Percentiles rank a stretch among this genome's conserved stretches.
phyloP scores from a whole-genome alignment of 2,797 vertebrate species.

The Prunella strophiata region DNA sequence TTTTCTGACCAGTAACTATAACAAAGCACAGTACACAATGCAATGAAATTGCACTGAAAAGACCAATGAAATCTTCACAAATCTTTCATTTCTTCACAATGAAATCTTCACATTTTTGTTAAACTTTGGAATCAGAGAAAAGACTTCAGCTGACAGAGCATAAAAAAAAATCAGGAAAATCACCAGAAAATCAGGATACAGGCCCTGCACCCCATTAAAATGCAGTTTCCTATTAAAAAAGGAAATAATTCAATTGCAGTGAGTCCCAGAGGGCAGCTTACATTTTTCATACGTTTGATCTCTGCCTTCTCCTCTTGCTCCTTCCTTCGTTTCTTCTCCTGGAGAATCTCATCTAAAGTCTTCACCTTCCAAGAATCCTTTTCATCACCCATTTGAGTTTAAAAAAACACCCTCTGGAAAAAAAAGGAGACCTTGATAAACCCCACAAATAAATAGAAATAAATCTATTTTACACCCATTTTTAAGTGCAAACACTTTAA shows the following conservation, averaged over 20 bases:
- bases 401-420: conserved; percentile 50
- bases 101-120: not conserved
- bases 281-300: conserved; percentile 90
- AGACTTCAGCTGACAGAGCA: not conserved
- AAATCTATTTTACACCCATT: accelerated
- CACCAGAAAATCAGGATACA: not conserved
- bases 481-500: accelerated
- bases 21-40: not conserved
- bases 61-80: not conserved
- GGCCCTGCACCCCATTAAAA: not conserved
- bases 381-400: conserved; percentile 98
- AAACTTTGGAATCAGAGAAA: not conserved
- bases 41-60: not conserved
- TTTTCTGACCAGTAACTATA: not conserved
- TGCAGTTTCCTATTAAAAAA: not conserved
- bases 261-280: conserved; percentile 71
- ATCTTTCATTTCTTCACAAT: too few relatives aligned
- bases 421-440: accelerated
- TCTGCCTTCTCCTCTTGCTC: conserved; percentile 95
- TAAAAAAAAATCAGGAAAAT: not conserved
- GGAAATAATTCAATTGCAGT: not conserved
- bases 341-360: conserved; percentile 98
- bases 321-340: conserved; percentile 95
- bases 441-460: accelerated
- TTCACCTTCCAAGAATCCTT: conserved; percentile 99